A percentile compares a stretch with the other conserved stretches of the same genome.
These are phyloP conservation scores for Spilogale gracilis DNA, from an alignment of 2,113 vertebrate species.

Conservation along the genomic window DNA sequence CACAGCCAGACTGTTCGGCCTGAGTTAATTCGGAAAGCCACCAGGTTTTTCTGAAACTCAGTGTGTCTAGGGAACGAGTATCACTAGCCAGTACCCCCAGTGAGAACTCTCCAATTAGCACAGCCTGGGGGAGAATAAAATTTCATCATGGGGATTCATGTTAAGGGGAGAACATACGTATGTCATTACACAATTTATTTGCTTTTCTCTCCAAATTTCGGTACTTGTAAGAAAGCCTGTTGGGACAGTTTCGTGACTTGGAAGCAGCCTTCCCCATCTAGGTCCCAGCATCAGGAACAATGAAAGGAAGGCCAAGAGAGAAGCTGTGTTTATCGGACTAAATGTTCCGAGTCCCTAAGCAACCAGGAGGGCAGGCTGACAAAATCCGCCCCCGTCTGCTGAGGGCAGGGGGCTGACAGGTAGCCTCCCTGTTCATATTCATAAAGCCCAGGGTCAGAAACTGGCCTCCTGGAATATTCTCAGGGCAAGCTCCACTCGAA, in stretches of 20 bases:
- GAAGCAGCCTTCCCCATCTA: neutral
- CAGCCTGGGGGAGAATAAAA: neutral
- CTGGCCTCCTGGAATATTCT: accelerated
- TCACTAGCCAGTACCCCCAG: neutral
- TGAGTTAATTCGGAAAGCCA: accelerated
- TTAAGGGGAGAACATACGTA: neutral
- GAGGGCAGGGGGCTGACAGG: neutral
- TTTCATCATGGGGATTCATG: neutral
- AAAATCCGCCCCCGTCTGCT: neutral
- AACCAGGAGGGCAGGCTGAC: neutral
- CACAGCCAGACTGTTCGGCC: neutral
- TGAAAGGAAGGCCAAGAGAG: neutral
- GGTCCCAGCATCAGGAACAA: neutral
- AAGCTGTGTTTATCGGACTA: neutral
- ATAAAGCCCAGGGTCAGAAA: accelerated
- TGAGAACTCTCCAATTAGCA: neutral
- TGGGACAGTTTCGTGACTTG: neutral
- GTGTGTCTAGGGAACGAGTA: accelerated
- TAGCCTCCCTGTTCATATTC: accelerated
- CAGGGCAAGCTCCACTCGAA: neutral
- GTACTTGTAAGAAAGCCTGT: neutral
- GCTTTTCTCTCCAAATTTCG: neutral
- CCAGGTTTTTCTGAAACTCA: accelerated
- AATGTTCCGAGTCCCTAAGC: neutral
- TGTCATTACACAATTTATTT: neutral